Conservation (phyloP, 1,140 invertebrate species). For the Platorchestia sp. region DNA sequence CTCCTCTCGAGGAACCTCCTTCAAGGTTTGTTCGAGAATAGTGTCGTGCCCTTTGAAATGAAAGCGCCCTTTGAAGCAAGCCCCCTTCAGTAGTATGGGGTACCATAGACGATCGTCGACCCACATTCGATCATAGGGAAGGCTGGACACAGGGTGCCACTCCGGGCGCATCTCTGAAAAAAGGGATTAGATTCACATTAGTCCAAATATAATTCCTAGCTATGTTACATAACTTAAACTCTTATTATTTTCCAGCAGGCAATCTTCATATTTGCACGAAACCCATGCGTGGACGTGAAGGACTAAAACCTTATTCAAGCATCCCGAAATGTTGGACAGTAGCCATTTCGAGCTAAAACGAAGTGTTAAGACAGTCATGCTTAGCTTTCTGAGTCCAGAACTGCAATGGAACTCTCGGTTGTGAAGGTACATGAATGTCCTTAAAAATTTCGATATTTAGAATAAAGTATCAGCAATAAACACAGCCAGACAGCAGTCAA, state of each 20-base stretch:
- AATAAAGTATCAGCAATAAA: too few relatives aligned
- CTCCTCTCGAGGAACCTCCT: background rate
- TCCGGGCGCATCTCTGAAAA: slow-evolving; percentile 11
- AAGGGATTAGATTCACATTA: background rate
- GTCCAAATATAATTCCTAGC: background rate
- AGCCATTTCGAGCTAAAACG: too few relatives aligned
- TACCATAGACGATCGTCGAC: slow-evolving; percentile 11
- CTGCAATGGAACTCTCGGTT: background rate
- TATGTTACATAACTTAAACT: background rate
- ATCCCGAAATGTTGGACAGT: background rate
- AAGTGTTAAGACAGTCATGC: background rate
- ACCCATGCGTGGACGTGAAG: background rate
- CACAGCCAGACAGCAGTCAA: too few relatives aligned
- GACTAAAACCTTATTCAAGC: background rate
- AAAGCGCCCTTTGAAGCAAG: slow-evolving; percentile 21
- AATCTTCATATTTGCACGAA: background rate
- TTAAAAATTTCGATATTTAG: too few relatives aligned
- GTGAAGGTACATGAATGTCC: background rate
- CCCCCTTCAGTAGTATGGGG: slow-evolving; percentile 11
- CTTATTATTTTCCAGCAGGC: background rate
- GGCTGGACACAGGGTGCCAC: background rate
- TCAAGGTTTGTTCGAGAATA: background rate
- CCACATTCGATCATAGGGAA: slow-evolving; percentile 24
- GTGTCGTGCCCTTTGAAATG: slow-evolving; percentile 35
- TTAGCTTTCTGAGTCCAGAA: background rate